Evolutionary conservation across 2,113 vertebrate genomes (phyloP).

Genomic region (Malurus melanocephalus): DNA sequence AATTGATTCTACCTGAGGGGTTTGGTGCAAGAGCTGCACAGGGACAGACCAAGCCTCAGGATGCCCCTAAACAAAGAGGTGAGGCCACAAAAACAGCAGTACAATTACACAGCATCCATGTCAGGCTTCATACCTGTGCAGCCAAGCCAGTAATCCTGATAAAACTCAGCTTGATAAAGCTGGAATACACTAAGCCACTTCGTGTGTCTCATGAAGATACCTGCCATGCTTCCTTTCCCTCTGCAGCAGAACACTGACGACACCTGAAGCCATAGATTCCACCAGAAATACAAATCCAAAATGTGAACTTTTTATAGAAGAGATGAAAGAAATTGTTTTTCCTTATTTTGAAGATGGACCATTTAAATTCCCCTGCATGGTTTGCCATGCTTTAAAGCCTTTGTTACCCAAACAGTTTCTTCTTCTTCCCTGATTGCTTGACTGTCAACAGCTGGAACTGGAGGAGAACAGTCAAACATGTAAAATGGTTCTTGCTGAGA

Average conservation of each 20-base stretch:
- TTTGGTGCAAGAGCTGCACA: background rate
- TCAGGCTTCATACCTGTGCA: background rate
- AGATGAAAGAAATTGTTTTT: background rate
- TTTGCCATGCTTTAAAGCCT: background rate
- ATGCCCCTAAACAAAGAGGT: background rate
- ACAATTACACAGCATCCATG: fast-evolving
- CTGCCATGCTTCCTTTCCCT: background rate
- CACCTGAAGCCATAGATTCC: background rate
- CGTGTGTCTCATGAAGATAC: background rate
- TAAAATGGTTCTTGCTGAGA: conserved; percentile 26
- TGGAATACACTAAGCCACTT: background rate
- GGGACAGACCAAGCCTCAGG: background rate
- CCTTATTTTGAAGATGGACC: background rate
- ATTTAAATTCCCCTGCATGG: background rate
- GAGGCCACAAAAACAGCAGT: background rate
- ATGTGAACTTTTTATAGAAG: background rate
- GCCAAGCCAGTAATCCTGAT: background rate
- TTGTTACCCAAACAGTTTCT: conserved; percentile 5
- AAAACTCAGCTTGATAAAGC: background rate
- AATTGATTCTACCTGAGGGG: background rate
- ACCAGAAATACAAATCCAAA: background rate
- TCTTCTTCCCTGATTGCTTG: conserved; percentile 14
- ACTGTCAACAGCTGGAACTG: background rate
- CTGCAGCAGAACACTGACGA: background rate
- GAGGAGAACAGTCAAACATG: background rate